phyloP scores from a whole-genome alignment of 2,113 vertebrate genomes.

The Nothobranchius kuhntae region DNA sequence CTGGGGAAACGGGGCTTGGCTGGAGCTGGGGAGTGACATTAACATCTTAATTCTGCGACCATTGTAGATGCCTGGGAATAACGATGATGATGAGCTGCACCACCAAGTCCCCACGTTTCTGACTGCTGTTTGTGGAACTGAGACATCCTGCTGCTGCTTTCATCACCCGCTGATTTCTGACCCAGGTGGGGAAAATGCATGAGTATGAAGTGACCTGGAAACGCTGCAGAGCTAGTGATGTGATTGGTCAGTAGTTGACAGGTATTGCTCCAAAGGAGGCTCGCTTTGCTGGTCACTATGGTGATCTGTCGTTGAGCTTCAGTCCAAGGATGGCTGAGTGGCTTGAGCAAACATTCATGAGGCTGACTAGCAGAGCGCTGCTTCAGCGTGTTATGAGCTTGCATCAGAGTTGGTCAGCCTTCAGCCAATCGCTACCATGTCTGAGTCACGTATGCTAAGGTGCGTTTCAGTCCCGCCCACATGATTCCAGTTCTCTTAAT shows the following conservation, averaged over 20 bases:
- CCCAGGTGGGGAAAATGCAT: too few relatives aligned
- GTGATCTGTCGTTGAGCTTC: not conserved
- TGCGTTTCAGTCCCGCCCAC: not conserved
- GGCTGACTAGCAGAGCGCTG: not conserved
- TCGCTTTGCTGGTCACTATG: not conserved
- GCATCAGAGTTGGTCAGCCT: not conserved
- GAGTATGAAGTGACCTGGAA: too few relatives aligned
- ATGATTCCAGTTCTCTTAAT: not conserved
- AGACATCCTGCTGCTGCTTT: too few relatives aligned
- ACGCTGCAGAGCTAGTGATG: too few relatives aligned
- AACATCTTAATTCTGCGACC: too few relatives aligned
- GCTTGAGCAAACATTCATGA: not conserved
- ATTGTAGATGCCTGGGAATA: too few relatives aligned
- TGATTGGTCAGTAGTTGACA: not conserved
- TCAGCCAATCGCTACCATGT: not conserved
- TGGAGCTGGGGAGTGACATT: too few relatives aligned
- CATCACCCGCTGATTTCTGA: too few relatives aligned
- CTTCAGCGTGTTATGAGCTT: not conserved
- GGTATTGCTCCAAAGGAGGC: not conserved
- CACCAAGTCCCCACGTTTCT: too few relatives aligned
- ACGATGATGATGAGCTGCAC: too few relatives aligned
- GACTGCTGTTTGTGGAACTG: too few relatives aligned
- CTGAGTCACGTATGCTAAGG: not conserved
- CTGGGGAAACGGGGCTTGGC: too few relatives aligned
- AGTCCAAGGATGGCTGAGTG: conserved; percentile 7